Evolutionary conservation across 1,140 invertebrate genomes (phyloP), one percentile per base, ranked within the genome.

Genomic region (Sminthurides bifidus): DNA sequence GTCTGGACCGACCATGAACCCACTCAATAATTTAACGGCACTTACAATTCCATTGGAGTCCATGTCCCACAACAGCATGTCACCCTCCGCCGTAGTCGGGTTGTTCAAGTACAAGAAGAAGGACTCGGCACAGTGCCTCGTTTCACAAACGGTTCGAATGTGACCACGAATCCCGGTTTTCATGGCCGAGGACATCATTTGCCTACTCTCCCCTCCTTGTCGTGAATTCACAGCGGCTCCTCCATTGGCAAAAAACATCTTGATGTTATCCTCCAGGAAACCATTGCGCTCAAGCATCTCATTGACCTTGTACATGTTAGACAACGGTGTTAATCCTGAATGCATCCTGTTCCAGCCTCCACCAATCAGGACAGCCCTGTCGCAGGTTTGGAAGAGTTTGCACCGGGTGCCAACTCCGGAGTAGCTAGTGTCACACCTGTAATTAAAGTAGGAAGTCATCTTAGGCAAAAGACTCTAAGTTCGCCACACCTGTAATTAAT

Each of bases 231-330:
- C 35, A 26, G 27, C 37, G 31, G 19, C 58, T 26, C 63, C 62
- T 37, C 76, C 76, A 59, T 78, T 77, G 23, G 74, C 75, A 61
- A 71, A 78, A 66, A 78, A 79, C 4, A 75, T 70, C 60, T 76
- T 74, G 33, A 79, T 74, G 56, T 77, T 76, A 17, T 69, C 66
- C 24, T 68, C 65, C 5, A 66, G 67, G 60, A 77, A 78, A 29
- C 77, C 76, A 65, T 73, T 70, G 19, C 66, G 59, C 38, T 69
- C 59, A 3, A 79, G 68, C 69, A 75, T 71, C 17, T 68, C 59
- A 50, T 74, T 71, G 44, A 78, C 66, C 2, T 61, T 56, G 3
- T 65, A 53, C 2, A 76, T 54, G 56, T 76, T 75, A 10, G 68
- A 38, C 17, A 68, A 52, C 33, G 71, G 68, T 14, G 67, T 46